Base-by-base conservation (phyloP, 2,888 invertebrate species). In the Drosophila algonquin region DNA sequence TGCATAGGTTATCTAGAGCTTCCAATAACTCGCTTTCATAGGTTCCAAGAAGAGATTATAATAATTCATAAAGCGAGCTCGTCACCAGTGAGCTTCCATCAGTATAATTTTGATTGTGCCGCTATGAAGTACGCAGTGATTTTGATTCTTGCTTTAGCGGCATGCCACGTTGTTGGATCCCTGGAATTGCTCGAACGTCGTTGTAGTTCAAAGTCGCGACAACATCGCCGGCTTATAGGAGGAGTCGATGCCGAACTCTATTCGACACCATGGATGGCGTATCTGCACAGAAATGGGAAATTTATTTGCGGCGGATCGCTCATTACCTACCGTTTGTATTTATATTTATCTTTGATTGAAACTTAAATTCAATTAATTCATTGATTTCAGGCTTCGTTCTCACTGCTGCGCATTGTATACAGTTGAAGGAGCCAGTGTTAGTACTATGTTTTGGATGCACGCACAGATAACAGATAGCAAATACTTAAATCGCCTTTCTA, bases 291-390 rank as follows among this genome's bases (percentile, higher is more conserved):
- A 12, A 27, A 60, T 48, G 2, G 10, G 2, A 6, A 35, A 5
- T 60, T 62, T 12, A 6, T 60, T 8, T 62, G 62, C 40, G 35
- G 16, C 1, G 61, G 62, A 35, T 40, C 62, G 1, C n/a, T 61
- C 1, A 16, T 61, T 0, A 30, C 32, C n/a, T 35, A 47, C 35
- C 46, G 61, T 61, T 3, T 32, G 46, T 61, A 58, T 21, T 14
- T 10, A 0, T 4, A 8, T 10, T 10, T 14, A 0, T 21, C 0
- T 21, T 21, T 21, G 21, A 3, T 21, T 21, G 21, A 21, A 21
- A 3, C 3, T 3, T 21, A 21, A 21, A 21, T 21, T 21, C 21
- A 21, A 21, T 21, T 21, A 1, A 21, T 16, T 7, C 0, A 8
- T 4, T 16, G 1, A 5, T n/a, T 35, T 7, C 16, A 62, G 61